Conservation (phyloP, 2,888 invertebrate genomes). For the Oscheius sp. region DNA sequence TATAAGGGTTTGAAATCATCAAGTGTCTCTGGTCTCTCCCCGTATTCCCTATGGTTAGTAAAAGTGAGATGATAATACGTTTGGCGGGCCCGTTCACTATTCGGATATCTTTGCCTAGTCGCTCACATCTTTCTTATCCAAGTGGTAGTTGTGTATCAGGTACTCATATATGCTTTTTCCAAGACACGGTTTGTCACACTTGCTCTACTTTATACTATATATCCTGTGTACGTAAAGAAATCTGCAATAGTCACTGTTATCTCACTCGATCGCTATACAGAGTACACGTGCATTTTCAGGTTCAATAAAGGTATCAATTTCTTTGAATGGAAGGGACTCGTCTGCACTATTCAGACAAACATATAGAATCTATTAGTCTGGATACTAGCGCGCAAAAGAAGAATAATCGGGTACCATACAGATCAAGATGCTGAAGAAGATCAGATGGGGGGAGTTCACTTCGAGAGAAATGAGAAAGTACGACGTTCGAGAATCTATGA, state of each 20-base stretch:
- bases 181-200: constrained; percentile 28
- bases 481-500: no score
- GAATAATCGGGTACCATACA: no score
- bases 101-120: constrained; percentile 30
- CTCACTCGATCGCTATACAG: constrained; percentile 8
- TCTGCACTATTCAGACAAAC: no score
- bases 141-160: constrained; percentile 22
- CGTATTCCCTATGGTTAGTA: constrained; percentile 1
- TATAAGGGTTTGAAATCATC: background rate
- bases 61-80: constrained; percentile 8
- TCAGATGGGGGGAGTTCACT: no score
- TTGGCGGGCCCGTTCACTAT: constrained; percentile 15
- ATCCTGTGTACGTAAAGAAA: background rate
- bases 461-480: no score
- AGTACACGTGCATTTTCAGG: constrained; percentile 31
- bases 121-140: constrained; percentile 31
- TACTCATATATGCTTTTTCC: constrained; percentile 19
- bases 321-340: no score
- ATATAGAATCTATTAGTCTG: no score
- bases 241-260: constrained; percentile 24
- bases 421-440: no score
- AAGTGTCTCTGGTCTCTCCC: constrained; percentile 2
- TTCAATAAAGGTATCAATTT: constrained; percentile 28
- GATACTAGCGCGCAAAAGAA: no score
- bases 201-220: constrained; percentile 16